phyloP scores from a whole-genome alignment of 2,888 invertebrate species.

The Dryadula phaetusa region DNA sequence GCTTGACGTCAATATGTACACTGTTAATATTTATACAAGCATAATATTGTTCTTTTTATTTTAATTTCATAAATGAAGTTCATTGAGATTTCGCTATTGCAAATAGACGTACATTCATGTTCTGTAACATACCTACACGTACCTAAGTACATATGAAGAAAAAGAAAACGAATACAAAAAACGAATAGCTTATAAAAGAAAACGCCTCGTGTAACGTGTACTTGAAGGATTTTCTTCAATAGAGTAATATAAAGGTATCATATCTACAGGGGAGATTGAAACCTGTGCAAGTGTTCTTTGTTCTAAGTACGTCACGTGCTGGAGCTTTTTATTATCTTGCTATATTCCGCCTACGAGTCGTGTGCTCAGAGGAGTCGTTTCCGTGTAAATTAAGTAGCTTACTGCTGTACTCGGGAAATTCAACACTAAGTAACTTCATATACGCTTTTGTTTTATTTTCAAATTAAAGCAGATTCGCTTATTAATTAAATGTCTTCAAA shows the following conservation, averaged over 20 bases:
- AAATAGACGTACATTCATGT: too few species aligned
- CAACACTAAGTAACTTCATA: conserved; percentile 45
- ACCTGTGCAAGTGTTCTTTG: conserved; percentile 66
- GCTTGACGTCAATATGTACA: conserved; percentile 53
- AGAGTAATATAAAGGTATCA: conserved; percentile 43
- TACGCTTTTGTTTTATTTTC: conserved; percentile 38
- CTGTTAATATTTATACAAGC: conserved; percentile 3
- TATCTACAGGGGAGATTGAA: conserved; percentile 53
- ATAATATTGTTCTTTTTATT: not conserved
- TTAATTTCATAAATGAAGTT: not conserved
- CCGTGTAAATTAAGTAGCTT: conserved; percentile 65
- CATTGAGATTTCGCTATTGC: not conserved
- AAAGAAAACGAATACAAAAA: not conserved
- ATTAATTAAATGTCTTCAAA: not conserved
- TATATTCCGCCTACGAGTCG: conserved; percentile 51
- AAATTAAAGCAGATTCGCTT: not conserved
- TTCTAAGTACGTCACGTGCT: conserved; percentile 72
- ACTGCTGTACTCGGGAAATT: conserved; percentile 51
- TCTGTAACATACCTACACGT: not conserved
- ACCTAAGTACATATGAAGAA: not conserved
- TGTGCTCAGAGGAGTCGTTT: conserved; percentile 56
- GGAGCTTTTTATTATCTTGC: conserved; percentile 71
- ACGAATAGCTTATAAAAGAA: conserved; percentile 16
- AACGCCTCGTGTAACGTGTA: conserved; percentile 36
- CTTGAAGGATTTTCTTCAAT: conserved; percentile 40